Conservation (phyloP, 2,888 invertebrate species). For the Eumerus sabulonum region DNA sequence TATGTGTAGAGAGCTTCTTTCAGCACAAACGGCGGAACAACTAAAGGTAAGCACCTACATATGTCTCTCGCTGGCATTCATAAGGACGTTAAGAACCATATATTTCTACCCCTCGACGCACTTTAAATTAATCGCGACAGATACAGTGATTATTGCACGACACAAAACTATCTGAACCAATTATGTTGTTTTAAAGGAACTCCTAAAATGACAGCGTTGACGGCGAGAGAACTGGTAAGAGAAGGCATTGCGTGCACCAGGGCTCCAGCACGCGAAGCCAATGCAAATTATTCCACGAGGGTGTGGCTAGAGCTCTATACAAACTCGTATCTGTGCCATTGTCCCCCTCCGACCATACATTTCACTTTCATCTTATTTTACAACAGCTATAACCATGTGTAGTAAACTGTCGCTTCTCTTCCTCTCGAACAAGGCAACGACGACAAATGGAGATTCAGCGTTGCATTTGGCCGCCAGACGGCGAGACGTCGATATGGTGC, state of each 20-base stretch:
- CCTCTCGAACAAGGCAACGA: constrained; percentile 81
- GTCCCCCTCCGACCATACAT: constrained; percentile 4
- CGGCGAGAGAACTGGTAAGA: constrained; percentile 33
- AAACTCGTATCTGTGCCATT: too few species aligned
- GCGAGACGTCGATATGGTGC: constrained; percentile 94
- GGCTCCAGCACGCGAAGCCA: constrained; percentile 54
- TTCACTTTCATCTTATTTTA: constrained; percentile 53
- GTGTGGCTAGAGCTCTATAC: constrained; percentile 7
- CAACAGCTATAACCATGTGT: constrained; percentile 33
- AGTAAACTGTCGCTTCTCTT: constrained; percentile 35
- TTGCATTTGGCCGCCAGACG: constrained; percentile 96
- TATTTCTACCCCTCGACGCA: constrained; percentile 11
- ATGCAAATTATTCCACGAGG: constrained; percentile 55
- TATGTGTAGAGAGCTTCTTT: constrained; percentile 95
- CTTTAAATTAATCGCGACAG: constrained; percentile 39
- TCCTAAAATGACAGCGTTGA: constrained; percentile 31
- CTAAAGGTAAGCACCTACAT: constrained; percentile 81
- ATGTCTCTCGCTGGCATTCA: not conserved
- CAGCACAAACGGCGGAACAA: constrained; percentile 92
- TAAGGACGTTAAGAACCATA: not conserved
- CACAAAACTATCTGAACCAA: constrained; percentile 9
- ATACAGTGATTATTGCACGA: constrained; percentile 24
- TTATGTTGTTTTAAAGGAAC: constrained; percentile 57
- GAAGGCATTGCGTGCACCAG: constrained; percentile 55
- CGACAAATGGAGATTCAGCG: constrained; percentile 94